Conservation (phyloP, 2,113 vertebrate genomes). For the Dipodomys merriami region DNA sequence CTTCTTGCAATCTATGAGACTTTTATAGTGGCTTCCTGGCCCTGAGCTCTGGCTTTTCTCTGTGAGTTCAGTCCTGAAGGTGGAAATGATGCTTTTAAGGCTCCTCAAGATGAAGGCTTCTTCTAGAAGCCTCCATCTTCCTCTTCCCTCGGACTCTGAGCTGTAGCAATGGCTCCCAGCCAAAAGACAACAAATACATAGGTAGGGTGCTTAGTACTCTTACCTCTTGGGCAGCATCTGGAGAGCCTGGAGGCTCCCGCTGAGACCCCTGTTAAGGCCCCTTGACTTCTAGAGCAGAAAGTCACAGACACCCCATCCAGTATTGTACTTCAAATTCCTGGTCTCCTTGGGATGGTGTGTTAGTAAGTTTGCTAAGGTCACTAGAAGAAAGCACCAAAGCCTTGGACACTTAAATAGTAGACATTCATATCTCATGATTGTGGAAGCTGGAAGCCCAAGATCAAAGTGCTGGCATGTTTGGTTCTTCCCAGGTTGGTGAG, state of each 20-base stretch:
- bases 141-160: neutral
- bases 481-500: neutral
- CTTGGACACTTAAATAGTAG: accelerated
- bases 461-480: neutral
- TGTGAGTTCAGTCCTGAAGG: neutral
- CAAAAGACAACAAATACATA: neutral
- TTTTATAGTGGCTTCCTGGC: neutral
- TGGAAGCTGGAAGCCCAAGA: neutral
- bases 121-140: neutral
- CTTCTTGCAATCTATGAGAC: neutral
- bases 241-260: neutral
- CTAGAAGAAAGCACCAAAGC: neutral
- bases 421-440: neutral
- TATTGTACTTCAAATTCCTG: neutral
- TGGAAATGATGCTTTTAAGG: neutral
- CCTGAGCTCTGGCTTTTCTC: neutral
- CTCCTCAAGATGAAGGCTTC: neutral
- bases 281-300: neutral
- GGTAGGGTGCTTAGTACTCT: neutral
- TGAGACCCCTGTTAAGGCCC: too few species aligned
- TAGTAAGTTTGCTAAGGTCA: neutral
- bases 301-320: neutral
- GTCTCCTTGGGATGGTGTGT: neutral
- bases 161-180: too few species aligned
- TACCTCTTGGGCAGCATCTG: neutral